phyloP scores from a whole-genome alignment of 2,113 vertebrate species.

The Cyanocitta stelleri region DNA sequence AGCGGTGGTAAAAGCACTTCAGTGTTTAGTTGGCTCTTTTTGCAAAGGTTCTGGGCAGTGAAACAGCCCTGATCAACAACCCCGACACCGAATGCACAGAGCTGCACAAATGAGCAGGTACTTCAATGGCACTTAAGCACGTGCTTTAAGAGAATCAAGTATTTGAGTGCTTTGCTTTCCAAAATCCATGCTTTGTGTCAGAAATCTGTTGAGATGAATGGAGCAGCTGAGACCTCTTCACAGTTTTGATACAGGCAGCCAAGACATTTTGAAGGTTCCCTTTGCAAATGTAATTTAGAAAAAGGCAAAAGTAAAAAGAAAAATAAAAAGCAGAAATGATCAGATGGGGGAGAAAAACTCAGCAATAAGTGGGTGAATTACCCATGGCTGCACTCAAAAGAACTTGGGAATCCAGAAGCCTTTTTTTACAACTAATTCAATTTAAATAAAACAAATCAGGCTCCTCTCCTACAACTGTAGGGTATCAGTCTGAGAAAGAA shows the following conservation, averaged over 20 bases:
- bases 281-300: not conserved
- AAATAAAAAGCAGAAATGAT: not conserved
- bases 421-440: not conserved
- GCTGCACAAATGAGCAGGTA: not conserved
- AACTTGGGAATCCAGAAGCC: not conserved
- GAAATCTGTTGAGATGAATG: constrained; percentile 13
- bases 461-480: not conserved
- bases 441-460: not conserved
- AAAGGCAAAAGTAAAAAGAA: not conserved
- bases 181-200: not conserved
- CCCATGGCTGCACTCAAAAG: not conserved
- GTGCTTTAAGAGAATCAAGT: not conserved
- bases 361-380: not conserved
- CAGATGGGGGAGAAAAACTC: not conserved
- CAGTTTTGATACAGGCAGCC: not conserved
- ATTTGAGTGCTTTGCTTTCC: not conserved
- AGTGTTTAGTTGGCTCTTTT: not conserved
- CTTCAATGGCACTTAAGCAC: not conserved
- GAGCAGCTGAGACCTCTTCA: constrained; percentile 53
- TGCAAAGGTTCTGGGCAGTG: not conserved
- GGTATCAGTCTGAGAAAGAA: not conserved
- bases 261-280: constrained; percentile 10
- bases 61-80: not conserved
- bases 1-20: not conserved
- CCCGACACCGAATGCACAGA: not conserved